Base-by-base conservation (phyloP, 2,113 vertebrate species). In the Dicaeum eximium region DNA sequence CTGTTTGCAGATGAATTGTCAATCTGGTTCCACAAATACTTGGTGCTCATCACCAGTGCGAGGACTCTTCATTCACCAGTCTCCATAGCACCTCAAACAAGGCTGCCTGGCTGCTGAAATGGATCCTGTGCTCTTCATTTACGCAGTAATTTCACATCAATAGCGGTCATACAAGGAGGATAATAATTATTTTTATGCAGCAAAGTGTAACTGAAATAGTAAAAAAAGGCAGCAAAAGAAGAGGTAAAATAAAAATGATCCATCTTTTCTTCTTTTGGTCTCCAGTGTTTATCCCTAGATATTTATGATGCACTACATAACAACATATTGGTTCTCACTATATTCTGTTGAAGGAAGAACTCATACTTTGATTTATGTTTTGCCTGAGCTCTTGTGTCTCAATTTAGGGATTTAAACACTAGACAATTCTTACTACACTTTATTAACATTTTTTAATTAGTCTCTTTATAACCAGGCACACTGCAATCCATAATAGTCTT, bases 231-330 rank as follows among this genome's bases (percentile, higher is more conserved):
- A 85, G 66, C 38, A 85, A 86, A 93, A 92, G 17, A 80, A 73
- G 27, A 70, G 11, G 58, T 78, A 94, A 94, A 94, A 93, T 85
- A 90, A 81, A 95, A 93, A 92, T 54, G 21, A 78, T 90, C 65
- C 58, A 67, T 84, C 73, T 75, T 88, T 70, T 88, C 67, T 83
- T 90, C 51, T 79, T 83, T 60, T 48, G n/a, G 86, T 94, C 72
- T 93, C 80, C 48, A 61, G 31, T 81, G 74, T 81, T 86, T 92
- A 90, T 78, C 23, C n/a, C 48, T 69, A 78, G 88, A 67, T 86
- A 71, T 88, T 90, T 92, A 67, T 69, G 64, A 83, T 56, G 60
- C 69, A n/a, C 60, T 79, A 48, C 48, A 51, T 45, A 87, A 70
- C 28, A 80, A 22, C 51, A 31, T 60, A 71, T 51, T 40, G 22